A percentile compares a stretch with the other conserved stretches of the same genome.
These are phyloP conservation scores for Otolemur crassicaudatus DNA, from an alignment of 2,797 vertebrate species.

Conservation along the genomic window DNA sequence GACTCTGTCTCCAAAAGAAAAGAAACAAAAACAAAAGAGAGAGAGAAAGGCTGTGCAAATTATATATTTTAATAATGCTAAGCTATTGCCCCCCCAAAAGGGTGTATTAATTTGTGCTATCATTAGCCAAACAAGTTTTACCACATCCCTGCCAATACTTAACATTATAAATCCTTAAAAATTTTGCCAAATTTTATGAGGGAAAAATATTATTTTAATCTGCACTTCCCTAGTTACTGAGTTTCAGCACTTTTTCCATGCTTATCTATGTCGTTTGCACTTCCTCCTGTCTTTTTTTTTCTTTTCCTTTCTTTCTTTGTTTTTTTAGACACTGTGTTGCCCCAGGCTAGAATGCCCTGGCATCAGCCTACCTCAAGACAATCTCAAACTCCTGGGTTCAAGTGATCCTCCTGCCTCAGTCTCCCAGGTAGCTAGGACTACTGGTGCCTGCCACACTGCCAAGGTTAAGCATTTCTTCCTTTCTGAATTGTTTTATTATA, in stretches of 20 bases:
- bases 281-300: slow-evolving; percentile 3
- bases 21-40: background rate
- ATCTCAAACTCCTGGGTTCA: too few relatives aligned
- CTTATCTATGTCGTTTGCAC: background rate
- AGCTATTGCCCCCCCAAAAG: background rate
- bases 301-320: background rate
- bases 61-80: slow-evolving; percentile 31
- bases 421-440: too few relatives aligned
- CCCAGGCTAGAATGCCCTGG: too few relatives aligned
- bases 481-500: background rate
- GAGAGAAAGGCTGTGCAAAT: background rate
- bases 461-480: background rate
- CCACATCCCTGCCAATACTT: background rate
- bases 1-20: too few relatives aligned
- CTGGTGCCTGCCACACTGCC: too few relatives aligned
- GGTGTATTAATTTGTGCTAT: background rate
- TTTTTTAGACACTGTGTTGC: too few relatives aligned
- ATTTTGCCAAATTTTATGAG: slow-evolving; percentile 24
- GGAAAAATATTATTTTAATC: slow-evolving; percentile 28
- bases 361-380: too few relatives aligned
- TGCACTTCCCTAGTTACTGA: slow-evolving; percentile 23
- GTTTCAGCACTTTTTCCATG: slow-evolving; percentile 16
- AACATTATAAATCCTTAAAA: background rate
- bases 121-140: background rate
- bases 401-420: too few relatives aligned